These are phyloP conservation scores for Ctenopoma kingsleyae DNA, from an alignment of 2,797 vertebrate species.

Conservation along the genomic window DNA sequence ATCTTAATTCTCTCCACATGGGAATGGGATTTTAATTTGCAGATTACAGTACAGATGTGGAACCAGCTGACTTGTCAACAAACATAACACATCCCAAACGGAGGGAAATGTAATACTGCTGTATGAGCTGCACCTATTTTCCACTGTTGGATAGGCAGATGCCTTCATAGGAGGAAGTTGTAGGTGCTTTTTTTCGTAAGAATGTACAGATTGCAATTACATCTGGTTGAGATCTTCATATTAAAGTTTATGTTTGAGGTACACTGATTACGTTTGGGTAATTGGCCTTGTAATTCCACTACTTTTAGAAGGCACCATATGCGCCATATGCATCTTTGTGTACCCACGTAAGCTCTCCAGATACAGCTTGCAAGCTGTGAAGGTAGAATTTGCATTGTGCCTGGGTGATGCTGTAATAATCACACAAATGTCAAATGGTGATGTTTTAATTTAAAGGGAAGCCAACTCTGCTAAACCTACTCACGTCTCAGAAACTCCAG, in stretches of 20 bases:
- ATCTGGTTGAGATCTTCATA: too few relatives aligned
- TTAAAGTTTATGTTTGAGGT: too few relatives aligned
- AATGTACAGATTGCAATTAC: too few relatives aligned
- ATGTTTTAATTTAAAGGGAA: neutral
- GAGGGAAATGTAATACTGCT: too few relatives aligned
- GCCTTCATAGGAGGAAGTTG: too few relatives aligned
- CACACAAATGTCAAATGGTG: neutral
- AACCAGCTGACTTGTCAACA: neutral
- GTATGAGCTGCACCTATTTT: too few relatives aligned
- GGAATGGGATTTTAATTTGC: neutral
- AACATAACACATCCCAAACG: neutral
- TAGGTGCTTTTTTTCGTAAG: too few relatives aligned
- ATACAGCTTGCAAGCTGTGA: neutral
- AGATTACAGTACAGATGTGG: neutral
- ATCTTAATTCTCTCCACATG: neutral
- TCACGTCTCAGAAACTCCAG: conserved; percentile 16
- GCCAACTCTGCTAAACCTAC: neutral
- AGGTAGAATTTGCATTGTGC: neutral
- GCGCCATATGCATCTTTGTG: neutral
- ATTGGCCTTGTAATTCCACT: too few relatives aligned
- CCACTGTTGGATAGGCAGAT: too few relatives aligned
- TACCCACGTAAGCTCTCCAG: neutral
- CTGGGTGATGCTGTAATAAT: neutral
- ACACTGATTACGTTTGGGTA: too few relatives aligned
- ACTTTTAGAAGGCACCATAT: too few relatives aligned